Evolutionary conservation across 2,797 vertebrate genomes (phyloP).

Genomic region (Pangasius macronema): DNA sequence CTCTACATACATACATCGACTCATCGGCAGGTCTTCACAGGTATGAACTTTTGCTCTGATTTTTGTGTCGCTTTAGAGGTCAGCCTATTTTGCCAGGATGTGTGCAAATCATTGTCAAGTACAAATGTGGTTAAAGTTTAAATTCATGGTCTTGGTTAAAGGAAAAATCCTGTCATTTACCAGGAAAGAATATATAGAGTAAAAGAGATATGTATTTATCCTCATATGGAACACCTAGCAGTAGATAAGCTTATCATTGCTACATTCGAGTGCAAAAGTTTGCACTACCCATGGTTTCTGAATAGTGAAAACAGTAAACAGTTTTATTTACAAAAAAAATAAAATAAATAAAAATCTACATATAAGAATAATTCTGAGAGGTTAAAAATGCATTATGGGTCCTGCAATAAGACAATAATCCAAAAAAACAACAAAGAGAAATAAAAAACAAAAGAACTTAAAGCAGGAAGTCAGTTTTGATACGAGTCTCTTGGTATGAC

Average conservation of each 20-base stretch:
- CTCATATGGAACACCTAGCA: not conserved
- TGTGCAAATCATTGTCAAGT: not conserved
- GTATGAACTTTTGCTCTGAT: conserved; percentile 32
- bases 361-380: not conserved
- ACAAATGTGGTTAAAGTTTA: not conserved
- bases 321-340: not conserved
- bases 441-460: not conserved
- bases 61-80: not conserved
- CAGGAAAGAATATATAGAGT: not conserved
- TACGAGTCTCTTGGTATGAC: not conserved
- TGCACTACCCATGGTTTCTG: not conserved
- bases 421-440: not conserved
- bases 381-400: not conserved
- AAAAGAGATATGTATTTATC: not conserved
- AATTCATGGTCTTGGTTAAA: not conserved
- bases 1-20: not conserved
- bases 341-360: not conserved
- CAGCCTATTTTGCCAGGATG: not conserved
- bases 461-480: not conserved
- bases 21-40: not conserved
- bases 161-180: not conserved
- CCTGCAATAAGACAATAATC: not conserved
- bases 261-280: not conserved
- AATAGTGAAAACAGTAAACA: not conserved
- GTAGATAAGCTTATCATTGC: not conserved